phyloP scores from a whole-genome alignment of 2,113 vertebrate genomes.

The Hyperopisus bebe region DNA sequence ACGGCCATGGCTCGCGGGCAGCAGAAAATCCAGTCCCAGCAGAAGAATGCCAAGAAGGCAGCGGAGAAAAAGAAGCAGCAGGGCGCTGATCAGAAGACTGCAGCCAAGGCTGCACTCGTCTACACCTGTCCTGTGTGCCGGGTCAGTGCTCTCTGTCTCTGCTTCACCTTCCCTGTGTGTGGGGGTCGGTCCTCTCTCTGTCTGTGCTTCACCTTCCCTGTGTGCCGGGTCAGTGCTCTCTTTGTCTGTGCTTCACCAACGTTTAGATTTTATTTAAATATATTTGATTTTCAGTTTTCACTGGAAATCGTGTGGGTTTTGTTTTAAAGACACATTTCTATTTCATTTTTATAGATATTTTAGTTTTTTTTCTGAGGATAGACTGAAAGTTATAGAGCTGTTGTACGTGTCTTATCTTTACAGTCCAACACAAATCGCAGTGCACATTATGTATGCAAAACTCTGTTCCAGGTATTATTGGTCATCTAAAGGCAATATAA shows the following conservation, averaged over 20 bases:
- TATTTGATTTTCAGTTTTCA: too few relatives aligned
- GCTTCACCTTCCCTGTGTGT: conserved; percentile 65
- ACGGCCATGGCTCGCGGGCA: conserved; percentile 71
- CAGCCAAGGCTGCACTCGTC: conserved; percentile 69
- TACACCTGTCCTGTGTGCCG: conserved; percentile 72
- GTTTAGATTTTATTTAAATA: too few relatives aligned
- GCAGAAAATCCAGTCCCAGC: conserved; percentile 77
- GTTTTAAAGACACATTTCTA: background rate
- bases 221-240: conserved; percentile 60
- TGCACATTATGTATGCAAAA: background rate
- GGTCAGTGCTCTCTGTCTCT: conserved; percentile 42
- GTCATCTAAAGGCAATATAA: background rate
- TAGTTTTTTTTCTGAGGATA: too few relatives aligned
- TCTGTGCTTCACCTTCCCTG: conserved; percentile 36
- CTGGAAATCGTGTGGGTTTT: too few relatives aligned
- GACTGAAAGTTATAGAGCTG: too few relatives aligned
- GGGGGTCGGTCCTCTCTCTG: conserved; percentile 47
- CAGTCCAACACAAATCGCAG: background rate
- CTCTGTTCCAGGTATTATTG: background rate
- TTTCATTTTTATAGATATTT: background rate
- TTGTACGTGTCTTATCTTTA: too few relatives aligned
- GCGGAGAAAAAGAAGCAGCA: conserved; percentile 71
- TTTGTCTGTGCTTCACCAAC: conserved; percentile 43
- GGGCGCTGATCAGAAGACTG: conserved; percentile 69
- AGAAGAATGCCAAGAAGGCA: conserved; percentile 73